Conservation (phyloP, 2,797 vertebrate species). For the Hyperoplus lanceolatus region DNA sequence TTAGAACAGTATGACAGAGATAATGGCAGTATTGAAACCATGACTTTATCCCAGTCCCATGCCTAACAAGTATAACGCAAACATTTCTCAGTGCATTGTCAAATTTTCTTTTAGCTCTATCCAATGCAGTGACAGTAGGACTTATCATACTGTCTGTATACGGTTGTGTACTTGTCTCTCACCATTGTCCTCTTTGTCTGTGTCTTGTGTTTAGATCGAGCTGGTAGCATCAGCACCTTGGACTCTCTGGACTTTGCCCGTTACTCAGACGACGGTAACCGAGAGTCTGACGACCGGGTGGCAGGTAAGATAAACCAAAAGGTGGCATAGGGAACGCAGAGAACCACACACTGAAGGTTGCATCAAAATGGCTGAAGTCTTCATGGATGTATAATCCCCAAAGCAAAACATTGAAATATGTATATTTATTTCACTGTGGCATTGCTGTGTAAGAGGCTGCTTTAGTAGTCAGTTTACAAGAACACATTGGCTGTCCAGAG, state of each 20-base stretch:
- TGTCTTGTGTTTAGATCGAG: constrained; percentile 88
- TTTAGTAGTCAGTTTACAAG: not conserved
- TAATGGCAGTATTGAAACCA: too few relatives aligned
- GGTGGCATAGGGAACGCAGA: not conserved
- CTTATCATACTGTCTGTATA: not conserved
- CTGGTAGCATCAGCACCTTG: constrained; percentile 98
- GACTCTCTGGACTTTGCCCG: constrained; percentile 99
- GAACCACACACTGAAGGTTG: not conserved
- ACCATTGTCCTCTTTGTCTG: constrained; percentile 33
- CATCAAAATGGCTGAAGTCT: not conserved
- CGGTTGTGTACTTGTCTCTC: constrained; percentile 27
- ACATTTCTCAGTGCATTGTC: not conserved
- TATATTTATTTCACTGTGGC: constrained; percentile 1
- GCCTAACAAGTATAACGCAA: not conserved
- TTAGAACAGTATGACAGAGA: too few relatives aligned
- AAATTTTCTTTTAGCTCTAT: not conserved
- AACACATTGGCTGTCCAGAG: not conserved
- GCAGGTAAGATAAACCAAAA: constrained; percentile 88
- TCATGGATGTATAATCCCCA: not conserved
- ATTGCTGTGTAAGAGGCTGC: not conserved
- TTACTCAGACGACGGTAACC: constrained; percentile 99
- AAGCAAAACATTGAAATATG: not conserved
- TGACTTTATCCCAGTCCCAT: too few relatives aligned
- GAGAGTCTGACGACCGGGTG: constrained; percentile 95
- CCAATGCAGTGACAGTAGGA: not conserved